Evolutionary conservation across 2,113 vertebrate genomes (phyloP), one percentile per base, ranked within the genome.

Genomic region (Prunella himalayana): DNA sequence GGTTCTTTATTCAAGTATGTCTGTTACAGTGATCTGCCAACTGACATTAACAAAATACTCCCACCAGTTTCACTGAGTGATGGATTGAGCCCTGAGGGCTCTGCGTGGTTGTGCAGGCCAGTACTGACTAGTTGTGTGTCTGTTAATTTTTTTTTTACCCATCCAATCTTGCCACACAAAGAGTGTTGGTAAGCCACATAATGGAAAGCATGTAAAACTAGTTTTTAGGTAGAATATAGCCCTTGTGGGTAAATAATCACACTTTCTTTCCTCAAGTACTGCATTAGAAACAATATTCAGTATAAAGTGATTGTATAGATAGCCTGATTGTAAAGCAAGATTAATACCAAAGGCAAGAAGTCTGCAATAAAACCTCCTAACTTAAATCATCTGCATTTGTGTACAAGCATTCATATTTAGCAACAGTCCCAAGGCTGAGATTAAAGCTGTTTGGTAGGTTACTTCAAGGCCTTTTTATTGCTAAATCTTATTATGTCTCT

Each of bases 401-500:
- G 96, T 97, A 98, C 97, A 97, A 97, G 98, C 97, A 97, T 97
- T 98, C 97, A 97, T 98, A 98, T 98, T 98, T 98, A 98, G 98
- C 96, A 98, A 97, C 96, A 98, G 98, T 98, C 98, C 98, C 98
- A 98, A 98, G 98, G 97, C 98, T 98, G 97, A 98, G 98, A 98
- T 98, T 98, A 98, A 98, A 98, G 97, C 98, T 98, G 97, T 98
- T 98, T 98, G 96, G 97, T 98, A 98, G 98, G 98, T 98, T 98
- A 98, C 97, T 98, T 98, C 98, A 98, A 98, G 98, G 98, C 98
- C 98, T 98, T 98, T 98, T 98, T 98, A 98, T 98, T 98, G 97
- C 98, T 98, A 98, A 98, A 98, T 98, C 98, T 98, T 98, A 98
- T 98, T 98, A 98, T 98, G 98, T 98, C 98, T 98, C 97, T 98